Conservation (phyloP, 2,888 invertebrate species). For the Hyposoter dolosus region DNA sequence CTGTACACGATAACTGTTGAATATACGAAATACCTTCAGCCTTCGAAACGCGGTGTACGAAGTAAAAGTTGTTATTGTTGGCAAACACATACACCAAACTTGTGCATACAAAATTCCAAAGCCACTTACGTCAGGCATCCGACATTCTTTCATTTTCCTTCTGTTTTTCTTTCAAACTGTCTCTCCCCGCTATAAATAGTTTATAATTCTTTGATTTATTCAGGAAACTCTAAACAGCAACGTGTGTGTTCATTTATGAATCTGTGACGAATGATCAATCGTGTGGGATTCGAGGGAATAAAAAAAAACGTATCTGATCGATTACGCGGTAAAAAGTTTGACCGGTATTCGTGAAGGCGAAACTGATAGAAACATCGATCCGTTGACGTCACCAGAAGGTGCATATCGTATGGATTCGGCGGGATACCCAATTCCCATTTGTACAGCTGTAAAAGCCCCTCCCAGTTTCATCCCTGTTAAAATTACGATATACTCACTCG, state of each 20-base stretch:
- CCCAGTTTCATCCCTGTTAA: conserved; percentile 13
- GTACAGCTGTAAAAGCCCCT: conserved; percentile 55
- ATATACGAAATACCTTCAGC: conserved; percentile 20
- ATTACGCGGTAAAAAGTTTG: conserved; percentile 9
- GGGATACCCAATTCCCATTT: conserved; percentile 49
- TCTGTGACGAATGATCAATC: neutral
- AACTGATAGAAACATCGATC: conserved; percentile 62
- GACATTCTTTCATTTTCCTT: neutral
- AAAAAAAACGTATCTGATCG: neutral
- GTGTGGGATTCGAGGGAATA: neutral
- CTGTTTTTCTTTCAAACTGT: neutral
- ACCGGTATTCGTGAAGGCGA: conserved; percentile 51
- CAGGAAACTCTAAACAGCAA: neutral
- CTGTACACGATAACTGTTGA: conserved; percentile 21
- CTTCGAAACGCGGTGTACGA: neutral
- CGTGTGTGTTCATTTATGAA: neutral
- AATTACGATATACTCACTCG: conserved; percentile 1
- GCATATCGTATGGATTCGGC: conserved; percentile 34
- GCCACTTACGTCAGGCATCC: neutral
- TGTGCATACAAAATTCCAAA: neutral
- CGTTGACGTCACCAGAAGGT: conserved; percentile 59
- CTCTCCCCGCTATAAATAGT: neutral
- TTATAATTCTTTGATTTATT: neutral
- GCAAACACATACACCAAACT: neutral
- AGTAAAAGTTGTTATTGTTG: neutral